Evolutionary conservation across 2,888 invertebrate species (phyloP), one percentile per base, ranked within the genome.

Genomic region (Shargacucullia verbasci): DNA sequence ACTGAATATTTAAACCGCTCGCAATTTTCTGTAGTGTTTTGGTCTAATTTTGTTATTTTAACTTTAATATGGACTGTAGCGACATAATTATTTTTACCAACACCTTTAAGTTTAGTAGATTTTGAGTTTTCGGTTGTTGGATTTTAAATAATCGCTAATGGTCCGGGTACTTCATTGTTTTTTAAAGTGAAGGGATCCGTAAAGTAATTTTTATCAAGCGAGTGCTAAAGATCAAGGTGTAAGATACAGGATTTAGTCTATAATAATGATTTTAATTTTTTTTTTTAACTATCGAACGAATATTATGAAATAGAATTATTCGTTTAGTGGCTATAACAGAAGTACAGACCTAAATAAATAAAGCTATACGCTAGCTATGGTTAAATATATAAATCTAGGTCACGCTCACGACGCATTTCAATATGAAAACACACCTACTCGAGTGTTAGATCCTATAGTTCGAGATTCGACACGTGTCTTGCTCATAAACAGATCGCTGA

Each of bases 311-410:
- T 43, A 20, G 4, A 20, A 20, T 20, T 20, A 20, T 20, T 20
- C 20, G 20, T 20, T 20, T 20, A 20, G 20, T 20, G 20, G 4
- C 20, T 59, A 38, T 34, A 29, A 29, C 29, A 9, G 27, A 29
- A 29, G 8, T 29, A 20, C 20, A 3, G 41, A 35, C 38, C 39
- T 44, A 52, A 55, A 47, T 48, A 47, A 54, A 52, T 65, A 65
- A 65, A 59, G 14, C 52, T 57, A 41, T 56, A 53, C 39, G 33
- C 41, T 58, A 70, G 34, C 63, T 60, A 48, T 56, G 44, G 47
- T 11, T 49, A 41, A 55, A 74, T 61, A 60, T 74, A 31, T 49
- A 41, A 55, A 74, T 61, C 62, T 74, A 31, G 73, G 74, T 74
- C 73, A 69, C 39, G 56, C 54, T 60, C 27, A 61, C 66, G 50